Evolutionary conservation across 2,888 invertebrate genomes (phyloP), one percentile per base, ranked within the genome.

Genomic region (Chaetogeoica ovagalla): DNA sequence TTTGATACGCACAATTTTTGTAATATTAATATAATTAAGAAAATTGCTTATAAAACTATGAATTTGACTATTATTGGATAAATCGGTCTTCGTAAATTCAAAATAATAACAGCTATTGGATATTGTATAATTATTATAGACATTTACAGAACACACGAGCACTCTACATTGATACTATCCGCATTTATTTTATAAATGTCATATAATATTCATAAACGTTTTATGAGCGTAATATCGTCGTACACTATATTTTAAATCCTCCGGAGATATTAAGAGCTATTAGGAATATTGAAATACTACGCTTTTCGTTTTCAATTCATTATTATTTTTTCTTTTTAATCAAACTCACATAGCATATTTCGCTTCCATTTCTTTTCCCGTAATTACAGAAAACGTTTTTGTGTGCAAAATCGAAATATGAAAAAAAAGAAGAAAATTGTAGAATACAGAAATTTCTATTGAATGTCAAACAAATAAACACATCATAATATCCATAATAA

Each of bases 381-480:
- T 21, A 21, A 70, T 1, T 30, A 30, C 3, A 70, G 55, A 69
- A 37, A 48, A 55, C 1, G 13, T 57, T 37, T 69, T 55, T 55
- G 30, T 55, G 30, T 13, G 23, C 15, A 23, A 13, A 13, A 62
- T 30, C n/a, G n/a, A n/a, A n/a, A n/a, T 60, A 13, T 59, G 8
- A 59, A 59, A 65, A n/a, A 6, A 48, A 30, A 59, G 43, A 52
- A n/a, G 15, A 37, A 37, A 63, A 52, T 19, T 60, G 11, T 19
- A 11, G 6, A 52, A 9, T 30, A 63, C 63, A 21, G 52, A 21
- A 17, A 63, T 73, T 63, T 21, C 37, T 73, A 63, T 73, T 63
- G n/a, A 21, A 63, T 17, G n/a, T 37, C 9, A 21, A 2, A 17
- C 62, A 73, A 63, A 73, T 21, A 73, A 73, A 73, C 21, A 73